phyloP scores from a whole-genome alignment of 2,113 vertebrate species.

The Elanoides forficatus region DNA sequence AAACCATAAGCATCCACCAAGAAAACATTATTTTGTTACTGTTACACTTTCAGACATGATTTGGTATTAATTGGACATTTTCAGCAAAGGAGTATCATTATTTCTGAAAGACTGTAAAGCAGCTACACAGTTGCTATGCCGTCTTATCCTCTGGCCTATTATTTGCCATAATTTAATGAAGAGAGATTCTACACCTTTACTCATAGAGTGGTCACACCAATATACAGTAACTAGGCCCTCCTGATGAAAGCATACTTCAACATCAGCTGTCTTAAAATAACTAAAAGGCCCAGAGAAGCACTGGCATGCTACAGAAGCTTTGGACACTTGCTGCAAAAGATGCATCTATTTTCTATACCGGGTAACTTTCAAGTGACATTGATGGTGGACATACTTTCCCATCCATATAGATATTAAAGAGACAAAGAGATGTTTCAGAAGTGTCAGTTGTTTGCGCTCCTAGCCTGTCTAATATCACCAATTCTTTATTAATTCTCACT shows the following conservation, averaged over 20 bases:
- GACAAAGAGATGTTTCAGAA: background rate
- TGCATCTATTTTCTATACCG: background rate
- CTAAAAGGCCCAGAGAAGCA: background rate
- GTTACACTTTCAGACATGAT: constrained; percentile 46
- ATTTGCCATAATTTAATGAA: constrained; percentile 22
- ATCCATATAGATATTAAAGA: background rate
- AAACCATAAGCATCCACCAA: constrained; percentile 63
- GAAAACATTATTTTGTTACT: constrained; percentile 73
- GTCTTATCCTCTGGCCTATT: background rate
- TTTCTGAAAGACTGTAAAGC: constrained; percentile 36
- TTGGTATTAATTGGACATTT: constrained; percentile 56
- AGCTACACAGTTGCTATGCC: background rate
- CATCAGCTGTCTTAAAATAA: background rate
- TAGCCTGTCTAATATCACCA: background rate
- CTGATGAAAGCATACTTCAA: background rate
- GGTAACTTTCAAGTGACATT: background rate
- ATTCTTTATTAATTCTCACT: background rate
- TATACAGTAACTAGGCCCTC: background rate
- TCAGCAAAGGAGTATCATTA: constrained; percentile 47
- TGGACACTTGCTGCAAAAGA: background rate
- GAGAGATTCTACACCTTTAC: constrained; percentile 6
- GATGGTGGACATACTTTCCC: background rate
- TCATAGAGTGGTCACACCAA: background rate
- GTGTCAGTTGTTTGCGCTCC: background rate
- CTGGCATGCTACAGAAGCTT: background rate